phyloP scores from a whole-genome alignment of 2,888 invertebrate species.

The Scrobipalpa atriplicella region DNA sequence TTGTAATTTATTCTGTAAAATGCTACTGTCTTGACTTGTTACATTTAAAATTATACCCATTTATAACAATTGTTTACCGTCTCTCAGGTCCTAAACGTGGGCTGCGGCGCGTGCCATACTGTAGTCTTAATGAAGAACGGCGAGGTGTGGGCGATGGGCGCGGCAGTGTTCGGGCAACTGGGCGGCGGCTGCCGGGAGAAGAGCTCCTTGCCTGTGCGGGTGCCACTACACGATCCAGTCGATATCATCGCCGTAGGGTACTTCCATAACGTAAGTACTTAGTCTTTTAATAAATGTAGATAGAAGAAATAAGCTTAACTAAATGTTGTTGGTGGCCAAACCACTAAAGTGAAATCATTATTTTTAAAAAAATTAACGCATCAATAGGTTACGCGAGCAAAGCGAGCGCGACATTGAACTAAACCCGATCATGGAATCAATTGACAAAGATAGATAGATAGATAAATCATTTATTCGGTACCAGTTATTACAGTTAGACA shows the following conservation, averaged over 20 bases:
- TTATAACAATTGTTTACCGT: background rate
- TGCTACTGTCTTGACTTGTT: no score
- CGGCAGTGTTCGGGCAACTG: constrained; percentile 91
- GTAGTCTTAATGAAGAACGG: constrained; percentile 86
- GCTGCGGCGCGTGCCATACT: constrained; percentile 89
- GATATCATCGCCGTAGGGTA: constrained; percentile 82
- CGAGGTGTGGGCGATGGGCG: constrained; percentile 86
- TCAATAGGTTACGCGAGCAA: no score
- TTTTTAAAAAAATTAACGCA: no score
- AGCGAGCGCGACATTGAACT: no score
- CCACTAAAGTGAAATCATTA: background rate
- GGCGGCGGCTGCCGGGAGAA: constrained; percentile 83
- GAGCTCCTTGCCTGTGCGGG: constrained; percentile 83
- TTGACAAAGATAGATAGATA: no score
- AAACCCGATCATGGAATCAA: no score
- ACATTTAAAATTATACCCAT: background rate
- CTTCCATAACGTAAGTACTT: constrained; percentile 85
- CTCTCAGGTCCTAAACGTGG: constrained; percentile 63
- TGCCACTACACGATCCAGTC: constrained; percentile 60
- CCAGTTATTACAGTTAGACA: no score
- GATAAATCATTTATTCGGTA: no score
- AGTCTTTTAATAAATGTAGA: no score
- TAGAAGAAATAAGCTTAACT: no score
- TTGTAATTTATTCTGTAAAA: background rate
- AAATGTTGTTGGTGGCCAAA: no score